Conservation (phyloP, 2,113 vertebrate species). For the Catharus fuscescens region DNA sequence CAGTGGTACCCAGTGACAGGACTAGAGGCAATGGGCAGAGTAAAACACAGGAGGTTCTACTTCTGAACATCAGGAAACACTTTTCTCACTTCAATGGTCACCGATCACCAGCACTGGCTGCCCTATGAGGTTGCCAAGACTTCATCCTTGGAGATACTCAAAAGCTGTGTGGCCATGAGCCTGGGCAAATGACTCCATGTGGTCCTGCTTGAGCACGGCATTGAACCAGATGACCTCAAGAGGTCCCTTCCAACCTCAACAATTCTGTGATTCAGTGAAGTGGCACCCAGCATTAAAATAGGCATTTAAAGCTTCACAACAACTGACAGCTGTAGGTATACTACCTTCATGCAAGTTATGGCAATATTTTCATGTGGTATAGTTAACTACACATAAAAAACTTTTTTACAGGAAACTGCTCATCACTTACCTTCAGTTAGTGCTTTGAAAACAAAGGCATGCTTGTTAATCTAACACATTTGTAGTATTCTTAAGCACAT, state of each 20-base stretch:
- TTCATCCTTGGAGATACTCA: background rate
- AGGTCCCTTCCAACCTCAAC: background rate
- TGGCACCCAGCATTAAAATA: background rate
- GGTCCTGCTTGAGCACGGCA: background rate
- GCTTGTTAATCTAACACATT: background rate
- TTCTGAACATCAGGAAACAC: background rate
- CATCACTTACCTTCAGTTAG: background rate
- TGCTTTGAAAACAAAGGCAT: background rate
- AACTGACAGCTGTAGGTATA: background rate
- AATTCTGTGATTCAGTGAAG: background rate
- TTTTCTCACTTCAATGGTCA: background rate
- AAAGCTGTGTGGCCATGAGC: background rate
- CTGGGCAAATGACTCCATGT: background rate
- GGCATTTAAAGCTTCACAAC: background rate
- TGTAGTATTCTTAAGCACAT: background rate
- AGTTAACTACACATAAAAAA: background rate
- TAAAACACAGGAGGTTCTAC: background rate
- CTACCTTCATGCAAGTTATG: background rate
- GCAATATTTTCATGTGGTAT: background rate
- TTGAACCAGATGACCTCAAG: background rate
- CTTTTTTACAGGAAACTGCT: background rate
- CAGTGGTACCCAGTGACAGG: background rate
- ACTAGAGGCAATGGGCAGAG: background rate
- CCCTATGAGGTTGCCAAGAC: background rate
- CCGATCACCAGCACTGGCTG: fast-evolving